Evolutionary conservation across 2,888 invertebrate genomes (phyloP).

Genomic region (Lasius platythorax): DNA sequence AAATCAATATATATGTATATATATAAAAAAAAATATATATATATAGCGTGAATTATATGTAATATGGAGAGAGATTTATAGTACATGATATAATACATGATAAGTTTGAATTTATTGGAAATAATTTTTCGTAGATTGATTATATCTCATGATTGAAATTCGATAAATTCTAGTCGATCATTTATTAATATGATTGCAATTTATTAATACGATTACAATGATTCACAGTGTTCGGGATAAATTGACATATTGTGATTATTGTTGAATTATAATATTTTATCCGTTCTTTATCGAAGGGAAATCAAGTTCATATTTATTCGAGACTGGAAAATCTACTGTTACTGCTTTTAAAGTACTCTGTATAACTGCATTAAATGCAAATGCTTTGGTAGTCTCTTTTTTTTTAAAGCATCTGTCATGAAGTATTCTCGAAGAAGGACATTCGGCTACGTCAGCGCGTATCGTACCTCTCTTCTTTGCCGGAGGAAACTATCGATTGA

Average conservation of each 20-base stretch:
- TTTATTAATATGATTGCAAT: neutral
- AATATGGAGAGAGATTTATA: neutral
- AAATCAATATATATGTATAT: constrained; percentile 9
- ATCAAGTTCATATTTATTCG: neutral
- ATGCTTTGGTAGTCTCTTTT: constrained; percentile 52
- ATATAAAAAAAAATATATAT: too few species aligned
- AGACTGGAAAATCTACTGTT: neutral
- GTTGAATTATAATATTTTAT: neutral
- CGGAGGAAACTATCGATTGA: constrained; percentile 81
- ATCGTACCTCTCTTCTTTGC: constrained; percentile 71
- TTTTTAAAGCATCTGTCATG: constrained; percentile 60
- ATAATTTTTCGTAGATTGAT: neutral
- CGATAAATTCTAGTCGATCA: neutral
- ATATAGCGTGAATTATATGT: constrained; percentile 5
- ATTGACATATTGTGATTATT: neutral
- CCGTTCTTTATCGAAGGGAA: neutral
- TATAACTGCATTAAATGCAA: constrained; percentile 62
- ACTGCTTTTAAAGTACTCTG: neutral
- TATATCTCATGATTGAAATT: constrained; percentile 1
- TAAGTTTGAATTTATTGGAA: constrained; percentile 11
- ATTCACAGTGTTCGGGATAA: neutral
- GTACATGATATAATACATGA: constrained; percentile 2
- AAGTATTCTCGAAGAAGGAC: constrained; percentile 68
- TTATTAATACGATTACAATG: neutral
- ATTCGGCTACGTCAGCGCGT: constrained; percentile 73